A percentile compares a stretch with the other conserved stretches of the same genome.
phyloP scores from a whole-genome alignment of 2,888 invertebrate genomes.

The Drosophila neonasuta region DNA sequence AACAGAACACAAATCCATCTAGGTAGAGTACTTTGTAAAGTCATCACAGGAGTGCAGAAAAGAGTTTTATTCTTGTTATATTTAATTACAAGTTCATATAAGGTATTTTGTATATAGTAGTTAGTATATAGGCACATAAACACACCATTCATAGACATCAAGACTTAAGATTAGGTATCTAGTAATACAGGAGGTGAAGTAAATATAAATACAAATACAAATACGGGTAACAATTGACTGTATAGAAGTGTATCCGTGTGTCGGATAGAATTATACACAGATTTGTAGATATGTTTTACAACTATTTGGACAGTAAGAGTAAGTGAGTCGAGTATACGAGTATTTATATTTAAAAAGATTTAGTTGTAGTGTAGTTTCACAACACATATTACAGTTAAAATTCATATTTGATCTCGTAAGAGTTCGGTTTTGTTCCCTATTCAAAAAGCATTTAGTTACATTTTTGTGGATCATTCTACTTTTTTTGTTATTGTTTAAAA shows the following conservation, averaged over 20 bases:
- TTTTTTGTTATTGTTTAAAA: slow-evolving; percentile 52
- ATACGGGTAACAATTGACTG: slow-evolving; percentile 13
- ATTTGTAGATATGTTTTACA: slow-evolving; percentile 52
- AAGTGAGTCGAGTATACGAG: slow-evolving; percentile 21
- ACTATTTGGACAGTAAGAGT: slow-evolving; percentile 28
- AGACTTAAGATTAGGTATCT: slow-evolving; percentile 45
- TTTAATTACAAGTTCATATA: slow-evolving; percentile 30
- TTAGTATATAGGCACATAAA: slow-evolving; percentile 36
- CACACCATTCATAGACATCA: slow-evolving; percentile 35
- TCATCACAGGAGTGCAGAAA: slow-evolving; percentile 71
- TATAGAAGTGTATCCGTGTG: slow-evolving; percentile 12
- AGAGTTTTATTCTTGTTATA: slow-evolving; percentile 63
- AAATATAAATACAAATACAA: slow-evolving; percentile 20
- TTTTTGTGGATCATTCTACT: slow-evolving; percentile 11
- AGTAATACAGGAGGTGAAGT: slow-evolving; percentile 18
- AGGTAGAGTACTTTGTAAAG: slow-evolving; percentile 47
- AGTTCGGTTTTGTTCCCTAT: slow-evolving; percentile 53
- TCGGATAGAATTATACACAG: slow-evolving; percentile 20
- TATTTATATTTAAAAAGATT: slow-evolving; percentile 24
- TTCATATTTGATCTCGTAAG: slow-evolving; percentile 12
- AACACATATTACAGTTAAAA: slow-evolving; percentile 48
- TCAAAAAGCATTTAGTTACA: slow-evolving; percentile 46
- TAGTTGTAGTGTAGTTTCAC: slow-evolving; percentile 42
- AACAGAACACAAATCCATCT: slow-evolving; percentile 24
- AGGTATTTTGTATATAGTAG: slow-evolving; percentile 17